phyloP scores from a whole-genome alignment of 2,888 invertebrate species.

The Noctua fimbriata region DNA sequence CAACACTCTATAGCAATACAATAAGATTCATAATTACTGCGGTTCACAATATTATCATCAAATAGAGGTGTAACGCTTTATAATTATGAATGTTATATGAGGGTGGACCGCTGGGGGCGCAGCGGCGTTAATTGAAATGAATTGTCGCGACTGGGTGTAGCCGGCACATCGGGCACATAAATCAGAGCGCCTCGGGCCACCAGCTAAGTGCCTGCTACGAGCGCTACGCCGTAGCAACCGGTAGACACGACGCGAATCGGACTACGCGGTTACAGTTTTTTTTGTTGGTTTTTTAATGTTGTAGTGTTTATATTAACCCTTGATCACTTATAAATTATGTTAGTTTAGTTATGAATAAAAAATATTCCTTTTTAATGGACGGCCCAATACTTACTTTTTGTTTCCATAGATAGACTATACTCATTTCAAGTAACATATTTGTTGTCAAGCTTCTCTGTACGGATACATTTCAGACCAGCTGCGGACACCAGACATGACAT shows the following conservation, averaged over 20 bases:
- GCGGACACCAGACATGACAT: background rate
- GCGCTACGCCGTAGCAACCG: slow-evolving; percentile 67
- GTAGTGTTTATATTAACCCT: background rate
- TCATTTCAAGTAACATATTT: background rate
- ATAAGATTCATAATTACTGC: slow-evolving; percentile 20
- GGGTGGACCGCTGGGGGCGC: slow-evolving; percentile 78
- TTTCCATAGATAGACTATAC: background rate
- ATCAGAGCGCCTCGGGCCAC: slow-evolving; percentile 88
- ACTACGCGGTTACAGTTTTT: slow-evolving; percentile 20
- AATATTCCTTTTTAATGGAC: background rate
- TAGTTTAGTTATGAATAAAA: background rate
- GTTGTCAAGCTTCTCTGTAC: background rate
- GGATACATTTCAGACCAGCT: background rate
- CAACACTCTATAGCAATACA: background rate
- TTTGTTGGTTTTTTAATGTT: background rate
- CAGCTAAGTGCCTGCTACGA: slow-evolving; percentile 88
- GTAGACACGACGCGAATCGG: slow-evolving; percentile 69
- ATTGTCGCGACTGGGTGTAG: slow-evolving; percentile 87
- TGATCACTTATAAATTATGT: background rate
- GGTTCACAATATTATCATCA: slow-evolving; percentile 35
- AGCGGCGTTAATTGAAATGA: slow-evolving; percentile 89
- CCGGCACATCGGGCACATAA: slow-evolving; percentile 88
- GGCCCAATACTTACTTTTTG: background rate
- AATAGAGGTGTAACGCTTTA: slow-evolving; percentile 66
- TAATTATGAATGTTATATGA: slow-evolving; percentile 69